Evolutionary conservation across 2,113 vertebrate species (phyloP), one percentile per base, ranked within the genome.

Genomic region (Notothenia rossii): DNA sequence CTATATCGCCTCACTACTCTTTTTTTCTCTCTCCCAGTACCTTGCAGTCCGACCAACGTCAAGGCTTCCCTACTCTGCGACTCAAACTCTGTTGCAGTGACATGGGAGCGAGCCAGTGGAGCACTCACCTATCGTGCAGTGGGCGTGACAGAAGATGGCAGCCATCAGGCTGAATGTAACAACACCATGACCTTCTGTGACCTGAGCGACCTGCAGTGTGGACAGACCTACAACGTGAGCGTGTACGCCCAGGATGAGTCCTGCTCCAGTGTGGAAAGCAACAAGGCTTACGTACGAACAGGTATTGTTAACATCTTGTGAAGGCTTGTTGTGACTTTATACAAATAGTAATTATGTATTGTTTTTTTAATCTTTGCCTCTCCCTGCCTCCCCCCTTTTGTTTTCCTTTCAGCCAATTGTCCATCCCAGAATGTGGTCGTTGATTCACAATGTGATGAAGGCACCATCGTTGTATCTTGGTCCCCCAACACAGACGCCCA

Each of bases 21-120:
- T 51, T 40, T 40, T 51, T 11, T 72, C 18, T 83, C 36, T 81
- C 13, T 63, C 55, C 20, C 72, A 95, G 95, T 90, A 10, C 94
- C 95, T 2, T 96, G 95, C 83, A 76, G 43, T 2, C 93, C 94
- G 10, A 91, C 81, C n/a, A 84, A 81, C 1, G 86, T 95, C 6
- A 79, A 86, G 43, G 88, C 92, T 1, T 78, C 85, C 29, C 76
- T 94, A 1, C 75, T 13, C 12, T 95, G 95, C 81, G 43, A 10
- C 25, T 77, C 85, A 3, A 92, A 92, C 82, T 86, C 90, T 18
- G 93, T 72, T 7, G 85, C 88, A 1, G 93, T 95, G 50, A 91
- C 92, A 0, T 96, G 95, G 95, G 88, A 92, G 58, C 68, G 0
- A 40, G 84, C 88, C 71, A 89, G 88, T 1, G 94, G 94, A 10